Base-by-base conservation (phyloP, 1,140 invertebrate species). In the Cotesia chilonis region DNA sequence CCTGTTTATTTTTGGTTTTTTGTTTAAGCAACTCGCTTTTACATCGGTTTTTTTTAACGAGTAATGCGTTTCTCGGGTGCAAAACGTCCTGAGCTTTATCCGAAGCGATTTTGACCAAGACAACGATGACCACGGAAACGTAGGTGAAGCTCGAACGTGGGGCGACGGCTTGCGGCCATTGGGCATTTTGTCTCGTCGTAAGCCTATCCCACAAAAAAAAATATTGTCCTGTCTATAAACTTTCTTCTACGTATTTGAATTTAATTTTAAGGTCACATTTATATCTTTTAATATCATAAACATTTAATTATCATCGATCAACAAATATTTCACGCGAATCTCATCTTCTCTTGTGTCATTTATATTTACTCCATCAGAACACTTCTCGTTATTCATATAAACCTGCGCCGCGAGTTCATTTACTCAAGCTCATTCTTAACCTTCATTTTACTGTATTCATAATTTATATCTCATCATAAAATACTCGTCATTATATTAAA, bases 1-100 rank as follows among this genome's bases (percentile, higher is more conserved):
- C 73, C 78, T 82, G 79, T 84, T 81, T 83, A 83, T 83, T 83
- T 81, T 79, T 75, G 75, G 75, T 74, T 81, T 83, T 79, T 76
- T 70, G 68, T 67, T 75, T 78, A 59, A 75, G 66, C 69, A 75
- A 72, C 65, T 70, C 72, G 71, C 68, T 70, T 69, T 72, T 71
- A 73, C 75, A 70, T 76, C 68, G 66, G 72, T 72, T 74, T 78
- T 79, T 41, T 47, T 79, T 47, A 70, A 71, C 68, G 72, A 79
- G 76, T 79, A 74, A 78, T 82, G 78, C 70, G 66, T 73, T 79
- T 74, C 70, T 67, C 73, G 76, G 72, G 71, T 73, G 74, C 67
- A 66, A 80, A 77, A 51, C 71, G 72, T 75, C 51, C 68, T 69
- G 70, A 74, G 66, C 64, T 68, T 74, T 81, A 64, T 72, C 77